Evolutionary conservation across 2,113 vertebrate genomes (phyloP), one percentile per base, ranked within the genome.

Genomic region (Cyanoderma ruficeps): DNA sequence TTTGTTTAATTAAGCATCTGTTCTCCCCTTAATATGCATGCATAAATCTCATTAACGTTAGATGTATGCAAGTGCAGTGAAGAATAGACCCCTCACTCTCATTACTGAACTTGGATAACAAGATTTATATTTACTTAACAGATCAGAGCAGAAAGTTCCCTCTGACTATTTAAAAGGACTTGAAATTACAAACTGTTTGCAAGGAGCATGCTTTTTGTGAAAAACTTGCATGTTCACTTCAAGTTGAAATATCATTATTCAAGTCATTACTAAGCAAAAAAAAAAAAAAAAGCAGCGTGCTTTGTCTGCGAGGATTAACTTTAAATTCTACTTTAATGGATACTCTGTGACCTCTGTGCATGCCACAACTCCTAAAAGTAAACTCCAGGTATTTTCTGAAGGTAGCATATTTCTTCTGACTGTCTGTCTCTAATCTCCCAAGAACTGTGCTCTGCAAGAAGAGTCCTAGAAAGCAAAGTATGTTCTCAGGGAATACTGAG

Each of bases 101-200:
- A 94, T 97, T 98, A 97, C 86, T 97, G 97, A 96, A 94, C 97
- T 96, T 93, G 80, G 96, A 97, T 98, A 97, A 97, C 97, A 95
- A 97, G 97, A 97, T 97, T 98, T 98, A 92, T 97, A 97, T 98
- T 98, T 98, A 98, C 96, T 96, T 97, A 98, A 95, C 97, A 97
- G 96, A 97, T 97, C 94, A 90, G 90, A 96, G 96, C 82, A 93
- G 87, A 96, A 97, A 97, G 93, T 98, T 97, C 87, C 91, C 82
- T 93, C 74, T 94, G 95, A 95, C 95, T 97, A 92, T 96, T 97
- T 97, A 93, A 97, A 96, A 96, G 91, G 94, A 93, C 95, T 94
- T 9, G 30, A 96, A 97, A 97, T 89, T 81, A 35, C 89, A 95
- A 97, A 95, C 90, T 95, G 93, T 95, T 96, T 94, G 82, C 72